Evolutionary conservation across 2,113 vertebrate species (phyloP).

Genomic region (Halichoeres trimaculatus): DNA sequence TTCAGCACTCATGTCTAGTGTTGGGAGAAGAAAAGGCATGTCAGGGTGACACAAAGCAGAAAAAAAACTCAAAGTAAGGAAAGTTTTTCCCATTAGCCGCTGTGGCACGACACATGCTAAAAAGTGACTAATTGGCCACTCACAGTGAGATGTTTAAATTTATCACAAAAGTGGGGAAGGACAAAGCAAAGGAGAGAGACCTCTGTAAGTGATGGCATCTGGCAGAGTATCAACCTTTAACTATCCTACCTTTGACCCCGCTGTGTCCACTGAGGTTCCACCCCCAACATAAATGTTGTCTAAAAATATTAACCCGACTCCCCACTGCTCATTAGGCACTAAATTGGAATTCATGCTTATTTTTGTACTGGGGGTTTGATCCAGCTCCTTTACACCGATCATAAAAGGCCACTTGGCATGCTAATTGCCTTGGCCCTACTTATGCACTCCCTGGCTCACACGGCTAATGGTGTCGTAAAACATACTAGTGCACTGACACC

Average conservation of each 20-base stretch:
- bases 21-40: constrained; percentile 62
- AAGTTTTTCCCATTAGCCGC: constrained; percentile 70
- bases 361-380: constrained; percentile 75
- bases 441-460: constrained; percentile 75
- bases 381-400: constrained; percentile 74
- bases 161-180: constrained; percentile 59
- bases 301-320: constrained; percentile 77
- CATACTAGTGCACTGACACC: constrained; percentile 74
- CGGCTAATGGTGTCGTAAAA: constrained; percentile 85
- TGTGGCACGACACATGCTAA: constrained; percentile 50
- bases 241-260: constrained; percentile 63
- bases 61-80: constrained; percentile 35
- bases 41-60: constrained; percentile 72
- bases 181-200: constrained; percentile 59
- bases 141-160: constrained; percentile 64
- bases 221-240: constrained; percentile 69
- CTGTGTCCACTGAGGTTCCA: constrained; percentile 62
- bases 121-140: constrained; percentile 77
- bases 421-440: constrained; percentile 82
- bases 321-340: constrained; percentile 69
- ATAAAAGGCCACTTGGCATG: constrained; percentile 81
- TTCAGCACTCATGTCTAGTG: constrained; percentile 59
- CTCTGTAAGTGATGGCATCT: constrained; percentile 70
- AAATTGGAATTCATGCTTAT: constrained; percentile 79
- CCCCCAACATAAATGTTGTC: constrained; percentile 71